phyloP scores from a whole-genome alignment of 2,797 vertebrate genomes.

The Amblyraja radiata region DNA sequence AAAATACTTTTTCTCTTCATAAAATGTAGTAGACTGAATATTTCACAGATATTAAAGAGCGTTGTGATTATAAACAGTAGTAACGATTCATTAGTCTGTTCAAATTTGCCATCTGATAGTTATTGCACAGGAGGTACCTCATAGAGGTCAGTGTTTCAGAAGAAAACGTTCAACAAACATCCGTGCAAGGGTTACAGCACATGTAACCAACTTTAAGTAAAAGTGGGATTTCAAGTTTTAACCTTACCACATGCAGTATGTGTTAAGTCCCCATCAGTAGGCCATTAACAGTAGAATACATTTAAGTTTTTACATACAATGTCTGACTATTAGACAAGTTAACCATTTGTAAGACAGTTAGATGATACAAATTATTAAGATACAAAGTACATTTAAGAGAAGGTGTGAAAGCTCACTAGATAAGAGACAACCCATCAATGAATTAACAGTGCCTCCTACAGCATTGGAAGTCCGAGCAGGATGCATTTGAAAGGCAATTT shows the following conservation, averaged over 20 bases:
- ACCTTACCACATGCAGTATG: constrained; percentile 50
- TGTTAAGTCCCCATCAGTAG: constrained; percentile 51
- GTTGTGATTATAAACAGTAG: constrained; percentile 45
- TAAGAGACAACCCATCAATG: constrained; percentile 54
- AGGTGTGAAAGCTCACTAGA: constrained; percentile 34
- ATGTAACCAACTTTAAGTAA: background rate
- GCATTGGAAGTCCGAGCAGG: constrained; percentile 39
- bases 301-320: background rate
- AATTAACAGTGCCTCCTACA: constrained; percentile 56
- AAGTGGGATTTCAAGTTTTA: constrained; percentile 60
- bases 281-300: constrained; percentile 59
- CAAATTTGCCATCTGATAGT: constrained; percentile 70
- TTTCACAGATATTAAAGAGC: constrained; percentile 12
- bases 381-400: background rate
- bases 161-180: background rate
- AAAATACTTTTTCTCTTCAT: background rate
- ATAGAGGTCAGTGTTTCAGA: constrained; percentile 67
- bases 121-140: constrained; percentile 82
- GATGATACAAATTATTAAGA: constrained; percentile 50
- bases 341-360: constrained; percentile 45
- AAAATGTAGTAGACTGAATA: constrained; percentile 16
- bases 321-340: constrained; percentile 33
- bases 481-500: constrained; percentile 13
- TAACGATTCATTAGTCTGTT: constrained; percentile 55
- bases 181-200: constrained; percentile 1